Evolutionary conservation across 1,140 invertebrate species (phyloP).

Genomic region (Hycleus cichorii): DNA sequence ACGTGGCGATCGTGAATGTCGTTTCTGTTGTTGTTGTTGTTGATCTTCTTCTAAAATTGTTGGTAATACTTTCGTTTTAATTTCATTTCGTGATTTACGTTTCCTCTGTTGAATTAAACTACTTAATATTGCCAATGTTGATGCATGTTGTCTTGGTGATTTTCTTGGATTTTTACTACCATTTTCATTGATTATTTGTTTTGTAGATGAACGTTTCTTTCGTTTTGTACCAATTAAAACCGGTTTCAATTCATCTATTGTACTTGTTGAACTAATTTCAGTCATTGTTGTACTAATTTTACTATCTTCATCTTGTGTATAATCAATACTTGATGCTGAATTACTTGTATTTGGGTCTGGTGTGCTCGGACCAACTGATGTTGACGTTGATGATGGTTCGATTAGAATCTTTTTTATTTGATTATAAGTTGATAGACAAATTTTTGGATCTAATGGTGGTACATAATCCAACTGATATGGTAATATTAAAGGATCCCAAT

Average conservation of each 20-base stretch:
- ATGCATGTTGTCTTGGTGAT: slow-evolving; percentile 75
- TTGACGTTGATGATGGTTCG: slow-evolving; percentile 19
- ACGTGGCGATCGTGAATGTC: too few relatives aligned
- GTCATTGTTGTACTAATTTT: slow-evolving; percentile 19
- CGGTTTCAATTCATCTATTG: slow-evolving; percentile 15
- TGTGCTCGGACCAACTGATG: slow-evolving; percentile 23
- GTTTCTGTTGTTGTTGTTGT: too few relatives aligned
- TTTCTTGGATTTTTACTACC: slow-evolving; percentile 62
- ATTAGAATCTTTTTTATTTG: slow-evolving; percentile 27
- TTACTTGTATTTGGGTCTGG: slow-evolving; percentile 17
- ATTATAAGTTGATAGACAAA: slow-evolving; percentile 32
- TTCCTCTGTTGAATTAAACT: slow-evolving; percentile 52
- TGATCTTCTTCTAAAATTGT: not conserved
- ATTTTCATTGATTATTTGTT: not conserved
- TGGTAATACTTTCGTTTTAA: not conserved
- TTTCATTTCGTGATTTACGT: slow-evolving; percentile 25
- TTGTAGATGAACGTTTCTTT: slow-evolving; percentile 19
- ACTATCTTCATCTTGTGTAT: slow-evolving; percentile 27
- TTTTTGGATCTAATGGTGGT: slow-evolving; percentile 49
- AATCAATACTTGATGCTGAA: slow-evolving; percentile 6
- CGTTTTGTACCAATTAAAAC: not conserved
- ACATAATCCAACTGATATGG: slow-evolving; percentile 67
- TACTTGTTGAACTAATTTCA: slow-evolving; percentile 13
- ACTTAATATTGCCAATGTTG: slow-evolving; percentile 72
- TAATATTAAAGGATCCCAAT: slow-evolving; percentile 53